phyloP scores from a whole-genome alignment of 2,888 invertebrate genomes.

The Cetonia aurata region DNA sequence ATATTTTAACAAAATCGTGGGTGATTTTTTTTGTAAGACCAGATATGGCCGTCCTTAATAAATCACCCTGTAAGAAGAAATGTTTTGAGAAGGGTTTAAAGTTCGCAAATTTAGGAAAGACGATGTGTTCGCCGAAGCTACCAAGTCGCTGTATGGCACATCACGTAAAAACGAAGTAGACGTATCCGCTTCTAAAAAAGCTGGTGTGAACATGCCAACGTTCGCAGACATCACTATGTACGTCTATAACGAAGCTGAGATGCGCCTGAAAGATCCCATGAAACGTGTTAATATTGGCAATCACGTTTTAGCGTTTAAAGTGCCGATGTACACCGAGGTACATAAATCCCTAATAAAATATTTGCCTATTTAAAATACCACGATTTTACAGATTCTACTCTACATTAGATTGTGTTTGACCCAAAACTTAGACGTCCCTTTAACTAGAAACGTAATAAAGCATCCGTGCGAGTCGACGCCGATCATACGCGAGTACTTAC shows the following conservation, averaged over 20 bases:
- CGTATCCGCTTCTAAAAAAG: conserved; percentile 56
- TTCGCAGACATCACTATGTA: conserved; percentile 81
- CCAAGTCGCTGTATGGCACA: conserved; percentile 81
- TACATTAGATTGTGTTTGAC: conserved; percentile 79
- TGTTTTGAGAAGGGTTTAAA: background rate
- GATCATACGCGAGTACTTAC: conserved; percentile 75
- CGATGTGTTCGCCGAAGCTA: conserved; percentile 80
- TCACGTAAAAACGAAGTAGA: conserved; percentile 71
- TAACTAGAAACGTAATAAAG: conserved; percentile 68
- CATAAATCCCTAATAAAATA: background rate
- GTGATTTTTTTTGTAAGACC: too few relatives aligned
- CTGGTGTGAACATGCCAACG: conserved; percentile 73
- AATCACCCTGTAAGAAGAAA: too few relatives aligned
- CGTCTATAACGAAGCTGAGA: conserved; percentile 76
- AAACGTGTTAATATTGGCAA: conserved; percentile 75
- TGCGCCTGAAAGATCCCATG: conserved; percentile 72
- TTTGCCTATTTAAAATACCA: background rate
- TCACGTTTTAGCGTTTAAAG: conserved; percentile 79
- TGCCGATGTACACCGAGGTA: conserved; percentile 81
- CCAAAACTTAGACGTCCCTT: conserved; percentile 72
- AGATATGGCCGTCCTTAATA: too few relatives aligned
- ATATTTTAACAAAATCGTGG: too few relatives aligned
- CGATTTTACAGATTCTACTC: conserved; percentile 48
- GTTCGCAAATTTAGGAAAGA: conserved; percentile 72
- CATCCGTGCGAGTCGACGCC: conserved; percentile 77